Evolutionary conservation across 2,113 vertebrate genomes (phyloP).

Genomic region (Ciconia stormi): DNA sequence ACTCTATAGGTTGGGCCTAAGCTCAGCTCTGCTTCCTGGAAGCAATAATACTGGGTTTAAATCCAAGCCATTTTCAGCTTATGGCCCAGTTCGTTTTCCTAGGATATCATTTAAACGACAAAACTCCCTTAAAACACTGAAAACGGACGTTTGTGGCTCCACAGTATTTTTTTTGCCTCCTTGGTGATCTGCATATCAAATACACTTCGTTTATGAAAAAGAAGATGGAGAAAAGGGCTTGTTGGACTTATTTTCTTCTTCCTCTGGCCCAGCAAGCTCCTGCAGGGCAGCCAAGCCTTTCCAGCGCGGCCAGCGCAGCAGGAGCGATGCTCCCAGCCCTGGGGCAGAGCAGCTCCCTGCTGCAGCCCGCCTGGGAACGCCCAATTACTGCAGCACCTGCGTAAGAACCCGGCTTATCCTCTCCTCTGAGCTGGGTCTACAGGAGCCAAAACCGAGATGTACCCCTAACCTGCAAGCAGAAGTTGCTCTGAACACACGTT

Average conservation of each 20-base stretch:
- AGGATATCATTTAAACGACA: not conserved
- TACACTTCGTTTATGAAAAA: not conserved
- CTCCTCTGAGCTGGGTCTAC: not conserved
- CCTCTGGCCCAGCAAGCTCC: not conserved
- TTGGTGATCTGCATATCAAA: not conserved
- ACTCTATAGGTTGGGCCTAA: not conserved
- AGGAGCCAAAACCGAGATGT: rapidly evolving
- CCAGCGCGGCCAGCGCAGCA: rapidly evolving
- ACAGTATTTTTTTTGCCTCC: too few species aligned
- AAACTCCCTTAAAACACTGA: not conserved
- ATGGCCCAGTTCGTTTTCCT: not conserved
- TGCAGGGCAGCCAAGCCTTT: not conserved
- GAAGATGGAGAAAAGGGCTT: not conserved
- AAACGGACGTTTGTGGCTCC: not conserved
- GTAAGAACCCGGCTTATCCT: rapidly evolving
- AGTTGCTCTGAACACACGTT: not conserved
- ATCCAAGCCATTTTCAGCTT: not conserved
- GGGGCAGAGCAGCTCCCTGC: not conserved
- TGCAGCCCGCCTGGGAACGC: not conserved
- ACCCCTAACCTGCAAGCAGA: not conserved
- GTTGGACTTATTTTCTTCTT: not conserved
- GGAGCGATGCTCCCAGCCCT: not conserved
- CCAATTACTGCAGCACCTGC: not conserved
- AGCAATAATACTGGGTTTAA: not conserved
- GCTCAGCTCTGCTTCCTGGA: not conserved